These are phyloP conservation scores for Oligia strigilis DNA, from an alignment of 2,888 invertebrate genomes.

Conservation along the genomic window DNA sequence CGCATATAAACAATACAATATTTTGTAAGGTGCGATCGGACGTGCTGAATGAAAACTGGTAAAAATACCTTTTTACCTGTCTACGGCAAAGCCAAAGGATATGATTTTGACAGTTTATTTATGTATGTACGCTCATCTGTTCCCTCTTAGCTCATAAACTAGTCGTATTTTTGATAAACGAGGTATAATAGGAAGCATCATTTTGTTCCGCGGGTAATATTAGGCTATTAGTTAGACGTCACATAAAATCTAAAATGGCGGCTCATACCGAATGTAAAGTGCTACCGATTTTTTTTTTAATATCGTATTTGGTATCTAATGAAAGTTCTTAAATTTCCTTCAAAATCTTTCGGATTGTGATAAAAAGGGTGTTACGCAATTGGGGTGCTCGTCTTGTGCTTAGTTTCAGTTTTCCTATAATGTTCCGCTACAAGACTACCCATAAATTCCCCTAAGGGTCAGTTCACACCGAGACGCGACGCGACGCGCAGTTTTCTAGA, in stretches of 20 bases:
- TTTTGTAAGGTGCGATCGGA: conserved; percentile 18
- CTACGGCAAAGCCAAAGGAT: neutral
- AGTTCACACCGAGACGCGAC: too few species aligned
- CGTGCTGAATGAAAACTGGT: conserved; percentile 1
- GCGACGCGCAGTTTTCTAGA: too few species aligned
- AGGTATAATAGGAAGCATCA: too few species aligned
- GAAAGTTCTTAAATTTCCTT: neutral
- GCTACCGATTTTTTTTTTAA: too few species aligned
- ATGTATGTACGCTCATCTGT: neutral
- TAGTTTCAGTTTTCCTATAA: too few species aligned
- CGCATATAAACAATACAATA: conserved; percentile 10
- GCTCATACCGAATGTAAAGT: too few species aligned
- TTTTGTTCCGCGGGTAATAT: too few species aligned
- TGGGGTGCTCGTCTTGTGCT: neutral
- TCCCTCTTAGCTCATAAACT: too few species aligned
- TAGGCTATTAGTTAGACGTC: too few species aligned
- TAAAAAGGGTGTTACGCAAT: neutral
- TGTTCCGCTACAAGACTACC: neutral
- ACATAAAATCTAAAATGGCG: too few species aligned
- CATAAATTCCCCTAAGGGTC: neutral
- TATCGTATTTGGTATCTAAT: neutral
- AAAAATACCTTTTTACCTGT: neutral
- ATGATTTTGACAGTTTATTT: neutral
- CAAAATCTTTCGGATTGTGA: neutral
- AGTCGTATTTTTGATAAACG: too few species aligned